Base-by-base conservation (phyloP, 92 coral and sea anemone species). In the Galaxea fascicularis region DNA sequence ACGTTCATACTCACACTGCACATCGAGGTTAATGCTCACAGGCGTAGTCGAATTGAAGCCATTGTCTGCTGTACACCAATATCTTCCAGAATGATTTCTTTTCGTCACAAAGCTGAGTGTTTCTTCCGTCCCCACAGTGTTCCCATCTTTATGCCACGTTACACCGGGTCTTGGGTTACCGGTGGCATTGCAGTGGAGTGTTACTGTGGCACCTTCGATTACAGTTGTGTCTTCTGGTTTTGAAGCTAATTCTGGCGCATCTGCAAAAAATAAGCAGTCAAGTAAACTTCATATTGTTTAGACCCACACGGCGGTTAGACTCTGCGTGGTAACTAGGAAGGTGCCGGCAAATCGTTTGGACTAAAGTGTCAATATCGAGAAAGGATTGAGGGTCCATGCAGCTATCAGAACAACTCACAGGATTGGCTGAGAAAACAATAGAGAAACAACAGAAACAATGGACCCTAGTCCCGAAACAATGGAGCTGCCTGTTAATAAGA, bases 61-160 rank as follows among this genome's bases (percentile, higher is more conserved):
- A 77, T 62, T 77, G 31, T 77, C 82, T 10, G 82, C 71, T 41
- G 25, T 39, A 77, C 82, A 77, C 82, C 82, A 77, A 41, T 77
- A 77, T 63, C 44, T n/a, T 25, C 82, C 82, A 77, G 82, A 77
- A 9, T 39, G 4, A 63, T 60, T 77, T 44, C 82, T 60, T 17
- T 25, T 15, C 9, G 72, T 64, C 6, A 41, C 26, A 46, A 77
- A 45, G 35, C 57, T 63, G 25, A 77, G 44, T 8, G 35, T 44
- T 16, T 77, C 71, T 60, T 59, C 82, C 15, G 24, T 10, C 0
- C 58, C 82, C 71, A 77, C 71, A 44, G 17, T 25, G n/a, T 3
- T 27, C 35, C 67, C 71, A 24, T 60, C 71, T 63, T 77, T 77
- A 4, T 20, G 15, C 82, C 82, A 77, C 0, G 82, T 60, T 10